Base-by-base conservation (phyloP, 2,113 vertebrate species). In the Mandrillus leucophaeus region DNA sequence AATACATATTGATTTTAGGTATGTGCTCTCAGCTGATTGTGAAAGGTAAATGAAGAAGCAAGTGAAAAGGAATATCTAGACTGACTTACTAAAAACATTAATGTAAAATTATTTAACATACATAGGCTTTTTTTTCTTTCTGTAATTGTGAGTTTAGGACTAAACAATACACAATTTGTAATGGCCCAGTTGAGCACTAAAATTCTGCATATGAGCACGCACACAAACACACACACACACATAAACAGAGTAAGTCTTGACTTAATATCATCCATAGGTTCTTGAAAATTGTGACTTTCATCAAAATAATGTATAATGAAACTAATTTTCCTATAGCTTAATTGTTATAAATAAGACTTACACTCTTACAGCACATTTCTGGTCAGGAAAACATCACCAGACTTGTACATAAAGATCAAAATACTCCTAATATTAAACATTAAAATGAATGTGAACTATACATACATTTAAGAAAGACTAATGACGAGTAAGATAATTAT, bases 91-190 rank as follows among this genome's bases (percentile, higher is more conserved):
- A 32, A 18, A 27, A 25, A 30, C 17, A 59, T 11, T 73, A 82
- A 30, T 68, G 2, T 23, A 52, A 48, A 43, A n/a, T 52, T 70
- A 40, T 79, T 90, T 85, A 76, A 68, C 8, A 85, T 43, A 55
- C 0, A 8, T 35, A 76, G 10, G 17, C 30, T 0, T 11, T 79
- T 79, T 48, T 61, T 43, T 79, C 45, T 25, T 55, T 52, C 45
- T 45, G 0, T 40, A 83, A 88, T 61, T 64, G 23, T 52, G 6
- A 75, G 13, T 50, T 83, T 84, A 72, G 5, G 16, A 73, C 12
- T 45, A 48, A 70, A 70, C 35, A 72, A 22, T 38, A 68, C 92
- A 40, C 27, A 89, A 90, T 87, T 78, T 90, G 23, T 70, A 81
- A 68, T 83, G 7, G 83, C 5, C 16, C 32, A 72, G 0, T 3